Evolutionary conservation across 1,140 invertebrate species (phyloP).

Genomic region (Atta cephalotes): DNA sequence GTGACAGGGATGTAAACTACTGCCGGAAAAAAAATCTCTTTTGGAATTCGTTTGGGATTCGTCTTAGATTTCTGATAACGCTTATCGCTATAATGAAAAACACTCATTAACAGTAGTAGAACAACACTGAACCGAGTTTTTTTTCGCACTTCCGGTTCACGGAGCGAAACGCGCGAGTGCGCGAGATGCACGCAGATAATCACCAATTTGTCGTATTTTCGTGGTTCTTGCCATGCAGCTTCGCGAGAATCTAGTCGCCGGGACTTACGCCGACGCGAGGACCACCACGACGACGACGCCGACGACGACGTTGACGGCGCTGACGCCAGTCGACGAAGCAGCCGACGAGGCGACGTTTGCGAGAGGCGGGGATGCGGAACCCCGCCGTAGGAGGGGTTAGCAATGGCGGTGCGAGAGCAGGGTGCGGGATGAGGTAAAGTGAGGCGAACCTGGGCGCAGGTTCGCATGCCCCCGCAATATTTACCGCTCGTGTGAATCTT

Average conservation of each 20-base stretch:
- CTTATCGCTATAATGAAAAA: conserved; percentile 38
- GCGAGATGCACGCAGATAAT: not conserved
- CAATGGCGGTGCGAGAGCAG: conserved; percentile 60
- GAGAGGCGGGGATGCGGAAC: conserved; percentile 66
- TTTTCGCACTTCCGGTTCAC: conserved; percentile 29
- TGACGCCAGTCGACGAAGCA: conserved; percentile 67
- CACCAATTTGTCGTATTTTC: not conserved
- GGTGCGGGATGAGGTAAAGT: conserved; percentile 40
- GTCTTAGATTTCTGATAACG: conserved; percentile 9
- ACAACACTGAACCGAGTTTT: conserved; percentile 52
- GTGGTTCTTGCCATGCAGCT: not conserved
- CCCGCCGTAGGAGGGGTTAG: conserved; percentile 53
- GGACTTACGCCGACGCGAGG: conserved; percentile 24
- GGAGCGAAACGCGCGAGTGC: conserved; percentile 19
- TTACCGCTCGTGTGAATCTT: conserved; percentile 44
- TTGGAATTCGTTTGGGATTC: not conserved
- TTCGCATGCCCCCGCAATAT: conserved; percentile 60
- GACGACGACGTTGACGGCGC: conserved; percentile 65
- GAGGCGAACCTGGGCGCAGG: conserved; percentile 70
- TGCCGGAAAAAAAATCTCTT: not conserved
- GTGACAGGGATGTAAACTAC: conserved; percentile 52
- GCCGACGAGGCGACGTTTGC: conserved; percentile 63
- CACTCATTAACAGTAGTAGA: conserved; percentile 10
- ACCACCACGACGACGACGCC: conserved; percentile 52
- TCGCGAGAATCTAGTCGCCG: not conserved